Percentiles rank a stretch among this genome's conserved stretches.
phyloP scores from a whole-genome alignment of 2,888 invertebrate genomes.

The Gryllus longicercus region DNA sequence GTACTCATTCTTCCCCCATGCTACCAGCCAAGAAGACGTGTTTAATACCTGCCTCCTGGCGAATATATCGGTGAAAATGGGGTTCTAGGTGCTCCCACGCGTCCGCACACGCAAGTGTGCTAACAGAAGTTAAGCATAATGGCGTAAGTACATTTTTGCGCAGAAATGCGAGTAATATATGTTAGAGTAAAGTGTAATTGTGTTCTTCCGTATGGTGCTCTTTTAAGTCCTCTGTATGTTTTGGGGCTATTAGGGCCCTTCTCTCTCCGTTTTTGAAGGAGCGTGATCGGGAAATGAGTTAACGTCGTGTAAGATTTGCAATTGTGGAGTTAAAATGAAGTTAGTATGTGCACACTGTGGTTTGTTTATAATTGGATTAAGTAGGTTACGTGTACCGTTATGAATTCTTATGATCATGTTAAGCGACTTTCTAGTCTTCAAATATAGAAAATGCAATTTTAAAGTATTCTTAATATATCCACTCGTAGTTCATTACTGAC shows the following conservation, averaged over 20 bases:
- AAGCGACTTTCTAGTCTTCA: too few species aligned
- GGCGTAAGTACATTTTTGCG: conserved; percentile 58
- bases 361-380: too few species aligned
- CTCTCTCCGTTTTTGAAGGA: too few species aligned
- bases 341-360: neutral
- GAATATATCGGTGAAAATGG: conserved; percentile 64
- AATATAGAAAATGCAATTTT: too few species aligned
- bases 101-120: conserved; percentile 73
- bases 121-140: conserved; percentile 57
- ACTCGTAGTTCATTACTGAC: too few species aligned
- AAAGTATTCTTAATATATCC: too few species aligned
- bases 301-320: too few species aligned
- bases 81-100: conserved; percentile 63
- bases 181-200: neutral
- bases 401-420: too few species aligned
- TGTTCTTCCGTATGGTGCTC: neutral
- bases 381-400: too few species aligned
- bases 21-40: conserved; percentile 43
- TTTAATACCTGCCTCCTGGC: conserved; percentile 50
- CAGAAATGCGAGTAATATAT: conserved; percentile 29
- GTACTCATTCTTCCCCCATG: conserved; percentile 46
- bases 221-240: neutral
- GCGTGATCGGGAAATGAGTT: too few species aligned
- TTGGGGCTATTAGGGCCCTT: neutral
- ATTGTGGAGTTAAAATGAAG: too few species aligned